Base-by-base conservation (phyloP, 2,888 invertebrate species). In the Auanema sp. region DNA sequence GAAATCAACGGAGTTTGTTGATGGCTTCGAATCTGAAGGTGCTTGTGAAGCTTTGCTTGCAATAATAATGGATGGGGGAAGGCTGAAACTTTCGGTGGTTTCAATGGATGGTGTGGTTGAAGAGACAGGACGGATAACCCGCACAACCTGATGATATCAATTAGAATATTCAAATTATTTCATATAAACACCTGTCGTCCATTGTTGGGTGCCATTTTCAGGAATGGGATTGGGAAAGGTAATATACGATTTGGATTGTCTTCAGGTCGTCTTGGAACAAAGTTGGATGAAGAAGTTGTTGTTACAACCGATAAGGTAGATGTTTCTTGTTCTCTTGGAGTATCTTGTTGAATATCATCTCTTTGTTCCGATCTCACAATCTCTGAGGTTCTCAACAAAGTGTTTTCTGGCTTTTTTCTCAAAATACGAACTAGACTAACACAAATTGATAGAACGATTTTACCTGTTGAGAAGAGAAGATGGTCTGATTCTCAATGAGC, bases 161-260 rank as follows among this genome's bases (percentile, higher is more conserved):
- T 52, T 24, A 23, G 44, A 43, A 16, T 3, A 18, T 50, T 18
- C 21, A 43, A 43, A 43, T 12, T 43, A 12, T 43, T 47, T 3
- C 47, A 18, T 16, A 5, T 18, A 5, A 10, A 5, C 47, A 66
- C 63, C 53, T 68, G 57, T 1, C 68, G 64, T 16, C 33, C 33
- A 8, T 72, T 54, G 2, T 62, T 51, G n/a, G 72, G 70, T 18
- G 69, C 70, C 18, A 63, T 67, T 57, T 78, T 80, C 41, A 83
- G 66, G 63, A 81, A 83, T 5, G 83, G 83, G 12, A 83, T 80
- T 12, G 83, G 81, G 69, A 81, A 77, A 16, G 83, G 83, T 24
- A 76, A 75, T 16, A 80, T 75, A 12, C 63, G 43, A 42, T 66
- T 65, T 24, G 75, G 72, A 43, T 70, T 66, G 54, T 75, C 75